Percentiles rank a stretch among this genome's conserved stretches.
These are phyloP conservation scores for Pollenia angustigena DNA, from an alignment of 2,888 invertebrate species.

Conservation along the genomic window DNA sequence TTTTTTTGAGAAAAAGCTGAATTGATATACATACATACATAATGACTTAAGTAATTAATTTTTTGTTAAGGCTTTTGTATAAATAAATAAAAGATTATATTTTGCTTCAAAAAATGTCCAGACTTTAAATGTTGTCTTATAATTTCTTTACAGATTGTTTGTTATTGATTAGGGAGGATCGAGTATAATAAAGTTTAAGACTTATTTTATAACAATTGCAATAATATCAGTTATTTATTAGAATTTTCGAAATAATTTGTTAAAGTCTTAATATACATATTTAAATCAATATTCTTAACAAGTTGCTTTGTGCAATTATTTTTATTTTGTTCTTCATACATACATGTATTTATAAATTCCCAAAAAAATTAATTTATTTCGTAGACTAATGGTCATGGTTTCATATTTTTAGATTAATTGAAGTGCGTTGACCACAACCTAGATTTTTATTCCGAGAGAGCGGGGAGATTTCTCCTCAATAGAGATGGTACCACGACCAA, in stretches of 20 bases:
- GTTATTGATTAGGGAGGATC: neutral
- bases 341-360: too few relatives aligned
- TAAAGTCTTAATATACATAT: neutral
- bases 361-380: too few relatives aligned
- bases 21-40: neutral
- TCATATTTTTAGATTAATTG: too few relatives aligned
- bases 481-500: too few relatives aligned
- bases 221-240: neutral
- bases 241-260: neutral
- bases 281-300: slow-evolving; percentile 16
- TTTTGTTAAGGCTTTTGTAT: neutral
- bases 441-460: too few relatives aligned
- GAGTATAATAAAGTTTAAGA: neutral
- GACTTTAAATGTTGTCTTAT: too few relatives aligned
- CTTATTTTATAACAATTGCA: neutral
- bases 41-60: neutral
- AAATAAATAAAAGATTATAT: too few relatives aligned
- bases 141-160: neutral
- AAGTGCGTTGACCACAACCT: too few relatives aligned
- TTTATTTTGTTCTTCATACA: too few relatives aligned
- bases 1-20: slow-evolving; percentile 1
- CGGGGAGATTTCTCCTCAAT: too few relatives aligned
- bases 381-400: too few relatives aligned
- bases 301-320: neutral
- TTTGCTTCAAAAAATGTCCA: neutral